phyloP scores from a whole-genome alignment of 1,140 invertebrate genomes.

The Uloborus diversus region DNA sequence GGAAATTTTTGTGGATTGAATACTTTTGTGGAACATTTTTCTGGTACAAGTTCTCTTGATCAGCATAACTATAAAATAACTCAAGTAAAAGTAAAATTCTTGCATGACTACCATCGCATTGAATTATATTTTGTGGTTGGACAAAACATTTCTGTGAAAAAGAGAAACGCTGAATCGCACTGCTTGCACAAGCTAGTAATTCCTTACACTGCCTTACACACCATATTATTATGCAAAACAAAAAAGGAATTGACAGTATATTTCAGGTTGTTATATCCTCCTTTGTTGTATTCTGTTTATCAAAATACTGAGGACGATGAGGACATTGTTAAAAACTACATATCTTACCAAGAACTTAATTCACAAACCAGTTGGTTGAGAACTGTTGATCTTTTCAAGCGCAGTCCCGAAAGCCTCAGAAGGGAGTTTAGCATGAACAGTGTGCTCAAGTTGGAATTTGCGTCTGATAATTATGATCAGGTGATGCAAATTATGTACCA shows the following conservation, averaged over 20 bases:
- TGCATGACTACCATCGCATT: conserved; percentile 34
- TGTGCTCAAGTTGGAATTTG: conserved; percentile 33
- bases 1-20: conserved; percentile 31
- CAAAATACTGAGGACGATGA: background rate
- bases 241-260: conserved; percentile 3
- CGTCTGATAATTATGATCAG: conserved; percentile 6
- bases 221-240: conserved; percentile 4
- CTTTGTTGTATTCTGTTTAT: conserved; percentile 18
- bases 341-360: background rate
- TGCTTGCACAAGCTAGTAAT: conserved; percentile 21
- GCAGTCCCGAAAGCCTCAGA: background rate
- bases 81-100: conserved; percentile 16
- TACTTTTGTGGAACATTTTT: conserved; percentile 31
- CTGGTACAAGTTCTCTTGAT: background rate
- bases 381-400: conserved; percentile 10
- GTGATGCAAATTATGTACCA: background rate
- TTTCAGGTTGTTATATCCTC: conserved; percentile 4
- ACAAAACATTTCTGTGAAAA: conserved; percentile 8
- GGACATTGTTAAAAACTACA: too few species aligned
- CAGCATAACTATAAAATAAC: conserved; percentile 27
- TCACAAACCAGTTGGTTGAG: background rate
- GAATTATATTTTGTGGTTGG: conserved; percentile 40
- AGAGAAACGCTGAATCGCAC: conserved; percentile 18
- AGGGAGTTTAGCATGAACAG: conserved; percentile 42
- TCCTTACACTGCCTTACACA: conserved; percentile 4